A percentile compares a stretch with the other conserved stretches of the same genome.
These are phyloP conservation scores for Drosophila setosimentum DNA, from an alignment of 2,888 invertebrate genomes.

Conservation along the genomic window DNA sequence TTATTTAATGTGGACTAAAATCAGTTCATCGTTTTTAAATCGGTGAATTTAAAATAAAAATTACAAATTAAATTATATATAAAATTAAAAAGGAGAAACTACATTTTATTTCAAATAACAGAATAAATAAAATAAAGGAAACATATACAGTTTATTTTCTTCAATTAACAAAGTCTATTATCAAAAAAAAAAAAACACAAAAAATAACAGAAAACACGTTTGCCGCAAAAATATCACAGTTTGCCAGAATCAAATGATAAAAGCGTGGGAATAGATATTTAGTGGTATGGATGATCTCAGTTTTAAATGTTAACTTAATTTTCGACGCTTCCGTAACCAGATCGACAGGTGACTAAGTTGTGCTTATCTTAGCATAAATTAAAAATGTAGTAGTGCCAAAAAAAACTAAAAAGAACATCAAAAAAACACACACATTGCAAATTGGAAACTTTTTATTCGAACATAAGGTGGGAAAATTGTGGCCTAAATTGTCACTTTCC, in stretches of 20 bases:
- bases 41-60: background rate
- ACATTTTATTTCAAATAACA: background rate
- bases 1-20: background rate
- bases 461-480: slow-evolving; percentile 61
- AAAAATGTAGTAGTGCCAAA: background rate
- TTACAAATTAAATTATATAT: background rate
- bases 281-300: slow-evolving; percentile 49
- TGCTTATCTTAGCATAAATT: background rate
- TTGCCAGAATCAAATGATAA: slow-evolving; percentile 22
- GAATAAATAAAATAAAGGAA: background rate
- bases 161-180: background rate
- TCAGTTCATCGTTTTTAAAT: background rate
- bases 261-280: slow-evolving; percentile 49
- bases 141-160: background rate
- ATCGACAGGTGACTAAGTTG: slow-evolving; percentile 25
- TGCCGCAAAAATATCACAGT: slow-evolving; percentile 4
- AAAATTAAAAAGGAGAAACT: background rate
- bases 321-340: slow-evolving; percentile 7
- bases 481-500: slow-evolving; percentile 55
- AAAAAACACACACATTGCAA: background rate
- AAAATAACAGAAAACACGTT: slow-evolving; percentile 31
- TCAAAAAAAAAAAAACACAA: background rate
- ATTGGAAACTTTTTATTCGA: slow-evolving; percentile 27
- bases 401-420: slow-evolving; percentile 2
- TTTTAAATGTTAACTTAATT: background rate